Conservation (phyloP, 1,140 invertebrate species). For the Brachionus plicatilis region DNA sequence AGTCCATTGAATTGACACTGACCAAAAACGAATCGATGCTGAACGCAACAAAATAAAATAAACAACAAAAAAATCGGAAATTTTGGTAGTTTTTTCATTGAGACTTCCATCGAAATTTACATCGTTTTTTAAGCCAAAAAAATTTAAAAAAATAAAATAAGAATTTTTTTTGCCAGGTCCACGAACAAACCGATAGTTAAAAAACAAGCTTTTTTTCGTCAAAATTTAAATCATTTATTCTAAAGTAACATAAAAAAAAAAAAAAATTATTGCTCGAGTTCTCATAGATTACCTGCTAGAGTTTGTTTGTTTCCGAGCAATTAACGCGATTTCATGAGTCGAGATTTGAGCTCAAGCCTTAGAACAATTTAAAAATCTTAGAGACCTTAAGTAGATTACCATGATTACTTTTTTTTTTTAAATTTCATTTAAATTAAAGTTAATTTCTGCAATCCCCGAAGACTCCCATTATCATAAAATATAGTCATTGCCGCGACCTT, state of each 20-base stretch:
- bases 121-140: neutral
- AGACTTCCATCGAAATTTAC: neutral
- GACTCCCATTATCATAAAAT: neutral
- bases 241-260: neutral
- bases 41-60: neutral
- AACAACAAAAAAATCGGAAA: neutral
- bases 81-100: neutral
- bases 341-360: neutral
- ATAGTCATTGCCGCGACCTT: neutral
- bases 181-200: neutral
- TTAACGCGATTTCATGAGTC: neutral
- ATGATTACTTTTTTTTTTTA: neutral
- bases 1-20: constrained; percentile 12
- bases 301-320: neutral
- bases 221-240: neutral
- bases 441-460: neutral
- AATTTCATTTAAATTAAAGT: neutral
- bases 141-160: neutral
- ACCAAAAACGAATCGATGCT: neutral
- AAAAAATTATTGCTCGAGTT: neutral
- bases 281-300: neutral
- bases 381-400: neutral
- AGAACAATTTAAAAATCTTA: neutral
- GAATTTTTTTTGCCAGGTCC: neutral
- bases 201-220: neutral